phyloP scores from a whole-genome alignment of 2,888 invertebrate genomes.

The Linnaemya vulpina region DNA sequence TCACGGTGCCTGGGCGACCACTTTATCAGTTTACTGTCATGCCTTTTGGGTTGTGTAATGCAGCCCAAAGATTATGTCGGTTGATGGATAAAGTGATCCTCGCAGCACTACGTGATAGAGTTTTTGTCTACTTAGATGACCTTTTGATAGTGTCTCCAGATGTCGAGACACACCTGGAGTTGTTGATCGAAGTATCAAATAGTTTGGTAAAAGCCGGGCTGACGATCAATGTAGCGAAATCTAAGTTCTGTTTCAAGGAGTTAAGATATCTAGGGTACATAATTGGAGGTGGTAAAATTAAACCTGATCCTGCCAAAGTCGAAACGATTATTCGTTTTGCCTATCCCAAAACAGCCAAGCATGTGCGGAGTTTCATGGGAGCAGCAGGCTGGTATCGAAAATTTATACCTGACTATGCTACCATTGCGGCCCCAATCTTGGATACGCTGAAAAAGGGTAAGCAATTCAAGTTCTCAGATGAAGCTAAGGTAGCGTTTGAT shows the following conservation, averaged over 20 bases:
- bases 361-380: neutral
- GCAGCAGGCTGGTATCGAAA: neutral
- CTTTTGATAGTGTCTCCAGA: constrained; percentile 17
- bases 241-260: constrained; percentile 24
- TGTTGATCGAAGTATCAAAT: neutral
- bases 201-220: neutral
- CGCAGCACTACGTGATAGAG: neutral
- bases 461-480: neutral
- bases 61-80: constrained; percentile 41
- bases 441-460: neutral
- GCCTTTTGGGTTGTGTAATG: constrained; percentile 49
- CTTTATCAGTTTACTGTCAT: constrained; percentile 40
- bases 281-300: neutral
- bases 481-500: neutral
- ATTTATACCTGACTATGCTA: neutral
- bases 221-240: constrained; percentile 16
- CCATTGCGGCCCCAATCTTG: neutral
- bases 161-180: neutral
- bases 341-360: neutral
- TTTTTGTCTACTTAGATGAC: constrained; percentile 41
- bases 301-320: neutral
- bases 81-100: constrained; percentile 44
- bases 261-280: constrained; percentile 23
- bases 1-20: constrained; percentile 6
- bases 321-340: neutral